phyloP scores from a whole-genome alignment of 2,888 invertebrate genomes.

The Keiferia lycopersicella region DNA sequence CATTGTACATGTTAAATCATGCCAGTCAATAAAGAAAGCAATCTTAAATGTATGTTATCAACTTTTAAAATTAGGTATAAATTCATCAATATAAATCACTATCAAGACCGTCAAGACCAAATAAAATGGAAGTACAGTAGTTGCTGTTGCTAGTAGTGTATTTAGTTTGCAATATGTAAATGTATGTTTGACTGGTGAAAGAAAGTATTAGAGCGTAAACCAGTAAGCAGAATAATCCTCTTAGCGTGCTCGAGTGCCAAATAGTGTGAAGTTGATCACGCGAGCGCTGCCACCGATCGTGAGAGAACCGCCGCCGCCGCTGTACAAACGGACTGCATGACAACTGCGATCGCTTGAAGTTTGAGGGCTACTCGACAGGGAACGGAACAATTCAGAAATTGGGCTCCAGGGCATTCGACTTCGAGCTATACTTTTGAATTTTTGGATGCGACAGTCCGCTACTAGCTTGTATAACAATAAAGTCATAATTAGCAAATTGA shows the following conservation, averaged over 20 bases:
- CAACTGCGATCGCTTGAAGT: background rate
- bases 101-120: constrained; percentile 11
- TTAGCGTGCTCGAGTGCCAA: constrained; percentile 64
- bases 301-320: constrained; percentile 31
- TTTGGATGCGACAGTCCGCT: too few species aligned
- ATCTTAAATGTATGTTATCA: background rate
- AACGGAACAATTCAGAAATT: too few species aligned
- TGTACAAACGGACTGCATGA: background rate
- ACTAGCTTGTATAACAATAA: too few species aligned
- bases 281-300: constrained; percentile 27
- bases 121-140: constrained; percentile 29
- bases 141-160: constrained; percentile 11
- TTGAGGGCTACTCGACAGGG: too few species aligned
- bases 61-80: background rate
- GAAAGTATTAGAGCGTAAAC: constrained; percentile 43
- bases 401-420: too few species aligned
- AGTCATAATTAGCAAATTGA: too few species aligned
- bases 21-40: constrained; percentile 48
- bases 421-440: too few species aligned
- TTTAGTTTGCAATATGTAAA: constrained; percentile 27
- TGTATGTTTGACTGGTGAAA: constrained; percentile 37
- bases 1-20: constrained; percentile 34
- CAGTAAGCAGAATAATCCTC: constrained; percentile 43
- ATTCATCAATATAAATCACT: background rate
- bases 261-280: constrained; percentile 43